Evolutionary conservation across 37 sponge, comb jelly and placozoan genomes (phyloP).

Genomic region (Oopsacas minuta): DNA sequence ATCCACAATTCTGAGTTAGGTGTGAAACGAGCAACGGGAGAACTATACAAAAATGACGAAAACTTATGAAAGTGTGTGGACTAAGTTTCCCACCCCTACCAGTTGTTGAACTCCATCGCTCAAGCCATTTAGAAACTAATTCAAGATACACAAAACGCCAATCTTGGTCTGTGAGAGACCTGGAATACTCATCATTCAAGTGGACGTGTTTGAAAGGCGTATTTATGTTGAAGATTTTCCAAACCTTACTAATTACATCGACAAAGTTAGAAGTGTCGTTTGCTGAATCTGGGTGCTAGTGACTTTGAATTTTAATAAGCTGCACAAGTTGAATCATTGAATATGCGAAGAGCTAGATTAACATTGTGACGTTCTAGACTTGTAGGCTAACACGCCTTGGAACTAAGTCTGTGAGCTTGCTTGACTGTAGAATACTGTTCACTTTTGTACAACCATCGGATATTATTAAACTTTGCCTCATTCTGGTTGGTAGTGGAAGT

Average conservation of each 20-base stretch:
- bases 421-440: background rate
- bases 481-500: background rate
- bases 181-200: background rate
- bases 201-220: background rate
- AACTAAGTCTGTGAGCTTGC: background rate
- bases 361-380: background rate
- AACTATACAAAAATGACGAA: too few species aligned
- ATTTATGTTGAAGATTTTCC: too few species aligned
- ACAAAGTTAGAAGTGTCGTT: background rate
- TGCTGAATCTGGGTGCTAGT: background rate
- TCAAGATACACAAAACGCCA: background rate
- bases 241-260: background rate
- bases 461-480: background rate
- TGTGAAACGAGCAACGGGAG: too few species aligned
- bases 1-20: too few species aligned
- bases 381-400: background rate
- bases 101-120: background rate
- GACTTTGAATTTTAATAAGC: background rate
- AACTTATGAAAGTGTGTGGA: too few species aligned
- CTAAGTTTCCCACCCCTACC: too few species aligned
- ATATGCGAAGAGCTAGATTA: background rate
- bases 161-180: background rate
- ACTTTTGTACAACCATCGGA: too few species aligned
- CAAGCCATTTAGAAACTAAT: background rate
- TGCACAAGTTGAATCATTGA: background rate